Base-by-base conservation (phyloP, 2,888 invertebrate genomes). In the Zootermopsis nevadensis region DNA sequence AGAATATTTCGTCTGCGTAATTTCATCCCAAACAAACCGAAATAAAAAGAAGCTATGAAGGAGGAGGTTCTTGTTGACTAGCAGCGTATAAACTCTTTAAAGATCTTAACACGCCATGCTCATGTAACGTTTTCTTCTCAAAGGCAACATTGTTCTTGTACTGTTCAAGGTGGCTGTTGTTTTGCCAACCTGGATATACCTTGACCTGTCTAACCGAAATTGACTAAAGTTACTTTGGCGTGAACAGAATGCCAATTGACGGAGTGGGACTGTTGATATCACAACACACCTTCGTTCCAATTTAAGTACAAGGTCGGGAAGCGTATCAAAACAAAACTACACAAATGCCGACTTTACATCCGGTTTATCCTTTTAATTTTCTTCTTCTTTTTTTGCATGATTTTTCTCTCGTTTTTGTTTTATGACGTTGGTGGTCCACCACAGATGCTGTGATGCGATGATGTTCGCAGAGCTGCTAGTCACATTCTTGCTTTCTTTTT, bases 151-250 rank as follows among this genome's bases (percentile, higher is more conserved):
- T 42, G 38, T 42, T 42, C 38, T 42, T 12, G 15, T 42, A 48
- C 48, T 19, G 48, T 48, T 48, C 48, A 48, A 48, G 48, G 48
- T 48, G 48, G 15, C 48, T 77, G 48, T 48, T 42, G 42, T 33
- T 76, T 27, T 42, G 35, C 38, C 24, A 38, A 48, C 15, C 48
- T 42, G 30, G 22, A 55, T 77, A 77, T 30, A 77, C 77, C 77
- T 77, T 77, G 77, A 77, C 77, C 77, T 77, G 77, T 77, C 77
- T 53, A 53, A 77, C 77, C 33, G 31, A 69, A 31, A 69, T 22
- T 12, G 22, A 69, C 30, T 33, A 33, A 33, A 33, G 69, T 22
- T 31, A 31, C 15, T 33, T 6, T 2, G 15, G 19, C 69, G 33
- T 69, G 69, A 0, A 7, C 69, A 31, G 69, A 69, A 69, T 69